Base-by-base conservation (phyloP, 2,113 vertebrate genomes). In the Tychaedon coryphoeus region DNA sequence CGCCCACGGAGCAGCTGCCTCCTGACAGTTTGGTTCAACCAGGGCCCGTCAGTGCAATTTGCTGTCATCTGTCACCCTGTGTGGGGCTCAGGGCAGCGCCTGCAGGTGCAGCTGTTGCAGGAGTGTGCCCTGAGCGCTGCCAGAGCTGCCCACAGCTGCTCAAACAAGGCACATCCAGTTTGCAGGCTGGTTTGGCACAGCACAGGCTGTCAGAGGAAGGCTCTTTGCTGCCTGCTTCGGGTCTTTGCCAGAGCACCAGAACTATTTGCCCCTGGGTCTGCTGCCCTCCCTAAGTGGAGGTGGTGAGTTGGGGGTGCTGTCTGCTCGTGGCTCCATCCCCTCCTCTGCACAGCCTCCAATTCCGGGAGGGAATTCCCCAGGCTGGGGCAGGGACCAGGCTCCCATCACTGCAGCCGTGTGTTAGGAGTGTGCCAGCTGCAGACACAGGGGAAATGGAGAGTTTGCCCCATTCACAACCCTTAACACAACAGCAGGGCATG, bases 181-280 rank as follows among this genome's bases (percentile, higher is more conserved):
- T 28, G 10, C 65, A 20, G 70, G 0, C 57, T 19, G 66, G 5
- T 38, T 76, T 82, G 86, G 75, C 64, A 28, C 10, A 0, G 51
- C 31, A 1, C 31, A 2, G 47, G 18, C 57, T 1, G 4, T 11
- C 53, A 3, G 8, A 23, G 58, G n/a, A 0, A 0, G 33, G 58
- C 56, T 10, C 50, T 1, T 62, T 0, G 1, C 7, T 61, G 54
- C 23, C 62, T 9, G 3, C 20, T 20, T 12, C 11, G 62, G 48
- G 53, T 12, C 86, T 79, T 51, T 67, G 86, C 45, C 66, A 40
- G 86, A 36, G 74, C 48, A 3, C 43, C 3, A 58, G 17, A 23
- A 10, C 10, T 4, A 1, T 67, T 14, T 45, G 42, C 50, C 51
- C 18, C 60, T 14, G 82, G 66, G 36, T 29, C 0, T 45, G 26